phyloP scores from a whole-genome alignment of 1,140 invertebrate genomes.

The Drosophila mauritiana region DNA sequence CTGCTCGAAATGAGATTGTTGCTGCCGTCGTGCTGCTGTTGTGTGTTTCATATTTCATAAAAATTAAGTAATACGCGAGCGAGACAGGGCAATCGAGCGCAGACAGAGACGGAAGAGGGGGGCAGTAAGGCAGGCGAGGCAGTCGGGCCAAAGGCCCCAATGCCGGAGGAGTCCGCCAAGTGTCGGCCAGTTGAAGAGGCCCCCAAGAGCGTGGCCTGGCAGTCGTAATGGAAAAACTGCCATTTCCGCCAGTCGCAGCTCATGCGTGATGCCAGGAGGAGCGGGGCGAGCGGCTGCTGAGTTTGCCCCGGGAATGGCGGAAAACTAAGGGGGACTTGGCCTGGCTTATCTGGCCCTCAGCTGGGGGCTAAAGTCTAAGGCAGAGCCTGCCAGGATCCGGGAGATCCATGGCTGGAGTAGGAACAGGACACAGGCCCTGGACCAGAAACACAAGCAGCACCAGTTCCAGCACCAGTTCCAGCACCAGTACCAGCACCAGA shows the following conservation, averaged over 20 bases:
- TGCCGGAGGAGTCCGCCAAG: conserved; percentile 3
- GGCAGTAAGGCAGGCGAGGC: too few species aligned
- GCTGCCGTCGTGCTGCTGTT: conserved; percentile 30
- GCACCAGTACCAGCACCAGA: background rate
- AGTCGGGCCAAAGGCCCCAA: background rate
- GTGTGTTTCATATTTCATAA: conserved; percentile 73
- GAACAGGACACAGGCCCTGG: conserved; percentile 1
- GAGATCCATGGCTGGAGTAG: background rate
- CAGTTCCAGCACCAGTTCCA: too few species aligned
- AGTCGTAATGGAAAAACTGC: conserved; percentile 76
- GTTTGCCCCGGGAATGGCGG: background rate
- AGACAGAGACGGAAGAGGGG: background rate
- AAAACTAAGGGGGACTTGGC: conserved; percentile 7
- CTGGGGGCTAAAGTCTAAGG: conserved; percentile 36
- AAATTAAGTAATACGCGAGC: conserved; percentile 73
- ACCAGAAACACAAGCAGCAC: background rate
- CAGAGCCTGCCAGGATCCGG: background rate
- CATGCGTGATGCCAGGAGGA: conserved; percentile 45
- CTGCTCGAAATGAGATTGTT: conserved; percentile 7
- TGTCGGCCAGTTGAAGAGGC: conserved; percentile 49
- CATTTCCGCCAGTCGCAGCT: conserved; percentile 69
- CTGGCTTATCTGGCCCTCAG: conserved; percentile 45
- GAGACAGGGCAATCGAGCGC: background rate
- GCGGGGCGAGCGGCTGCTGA: background rate
- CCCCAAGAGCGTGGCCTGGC: conserved; percentile 43